These are phyloP conservation scores for Hirundo rustica DNA, from an alignment of 2,797 vertebrate genomes.

Conservation along the genomic window DNA sequence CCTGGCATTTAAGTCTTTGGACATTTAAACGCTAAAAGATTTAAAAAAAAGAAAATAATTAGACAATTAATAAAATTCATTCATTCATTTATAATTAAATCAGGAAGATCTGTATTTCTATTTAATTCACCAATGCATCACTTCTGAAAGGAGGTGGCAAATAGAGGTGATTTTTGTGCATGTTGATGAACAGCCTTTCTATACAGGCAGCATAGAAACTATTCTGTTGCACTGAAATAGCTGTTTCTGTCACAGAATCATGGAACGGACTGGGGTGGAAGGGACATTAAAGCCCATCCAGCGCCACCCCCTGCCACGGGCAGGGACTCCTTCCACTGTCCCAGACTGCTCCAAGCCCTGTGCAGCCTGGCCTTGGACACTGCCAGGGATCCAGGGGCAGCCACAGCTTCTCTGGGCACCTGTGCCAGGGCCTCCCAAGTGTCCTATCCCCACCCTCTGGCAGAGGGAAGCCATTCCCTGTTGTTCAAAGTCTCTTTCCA, in stretches of 20 bases:
- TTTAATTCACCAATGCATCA: neutral
- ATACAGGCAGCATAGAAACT: neutral
- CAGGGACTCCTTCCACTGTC: neutral
- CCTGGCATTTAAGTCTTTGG: neutral
- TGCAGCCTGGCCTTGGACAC: neutral
- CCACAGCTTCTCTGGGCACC: neutral
- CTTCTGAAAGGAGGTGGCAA: neutral
- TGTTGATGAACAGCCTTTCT: neutral
- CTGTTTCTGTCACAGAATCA: neutral
- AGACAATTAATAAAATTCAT: neutral
- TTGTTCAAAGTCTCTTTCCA: neutral
- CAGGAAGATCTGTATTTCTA: neutral
- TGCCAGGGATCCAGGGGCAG: neutral
- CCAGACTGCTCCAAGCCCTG: accelerated
- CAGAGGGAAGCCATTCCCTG: neutral
- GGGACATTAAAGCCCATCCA: neutral
- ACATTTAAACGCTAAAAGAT: neutral
- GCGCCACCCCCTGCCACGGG: accelerated
- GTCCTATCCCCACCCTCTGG: neutral
- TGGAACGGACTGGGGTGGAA: neutral
- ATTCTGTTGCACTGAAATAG: neutral
- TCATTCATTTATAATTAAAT: neutral
- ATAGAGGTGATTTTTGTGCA: neutral
- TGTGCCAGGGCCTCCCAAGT: neutral
- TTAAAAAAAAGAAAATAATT: neutral